Percentiles rank a stretch among this genome's conserved stretches.
Evolutionary conservation across 2,113 vertebrate genomes (phyloP).

Genomic region (Raphicerus campestris): DNA sequence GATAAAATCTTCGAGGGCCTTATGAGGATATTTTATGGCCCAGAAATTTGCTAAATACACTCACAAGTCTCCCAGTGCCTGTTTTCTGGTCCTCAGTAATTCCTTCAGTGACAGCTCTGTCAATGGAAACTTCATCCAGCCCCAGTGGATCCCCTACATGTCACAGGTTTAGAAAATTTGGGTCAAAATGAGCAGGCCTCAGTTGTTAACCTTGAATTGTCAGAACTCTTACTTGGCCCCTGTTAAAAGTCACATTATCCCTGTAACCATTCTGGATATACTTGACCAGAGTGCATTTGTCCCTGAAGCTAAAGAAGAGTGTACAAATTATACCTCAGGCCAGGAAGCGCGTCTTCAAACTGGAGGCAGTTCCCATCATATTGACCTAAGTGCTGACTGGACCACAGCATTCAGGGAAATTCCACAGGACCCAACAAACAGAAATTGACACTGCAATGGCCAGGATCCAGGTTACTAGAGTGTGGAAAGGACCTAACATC

Average conservation of each 20-base stretch:
- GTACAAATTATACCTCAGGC: conserved; percentile 91
- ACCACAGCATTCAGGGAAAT: conserved; percentile 90
- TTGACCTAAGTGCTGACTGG: conserved; percentile 92
- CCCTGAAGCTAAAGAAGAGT: conserved; percentile 90
- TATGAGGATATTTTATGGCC: conserved; percentile 89
- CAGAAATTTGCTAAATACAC: conserved; percentile 92
- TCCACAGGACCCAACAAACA: conserved; percentile 88
- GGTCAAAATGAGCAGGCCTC: conserved; percentile 91
- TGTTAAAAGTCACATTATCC: conserved; percentile 89
- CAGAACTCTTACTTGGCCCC: conserved; percentile 92
- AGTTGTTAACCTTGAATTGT: conserved; percentile 84
- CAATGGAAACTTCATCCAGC: background rate
- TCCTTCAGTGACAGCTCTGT: conserved; percentile 92
- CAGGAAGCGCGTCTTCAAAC: conserved; percentile 90
- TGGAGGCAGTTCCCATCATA: conserved; percentile 89
- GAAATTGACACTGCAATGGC: conserved; percentile 89
- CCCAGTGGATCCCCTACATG: background rate
- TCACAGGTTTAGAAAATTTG: conserved; percentile 79
- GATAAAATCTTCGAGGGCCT: conserved; percentile 93
- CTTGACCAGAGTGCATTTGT: conserved; percentile 92
- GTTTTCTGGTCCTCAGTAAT: conserved; percentile 89
- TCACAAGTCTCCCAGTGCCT: conserved; percentile 89
- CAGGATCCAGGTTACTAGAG: conserved; percentile 86
- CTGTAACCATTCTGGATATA: conserved; percentile 91
- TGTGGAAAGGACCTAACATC: conserved; percentile 79